Evolutionary conservation across 2,888 invertebrate species (phyloP), one percentile per base, ranked within the genome.

Genomic region (Sicus ferrugineus): DNA sequence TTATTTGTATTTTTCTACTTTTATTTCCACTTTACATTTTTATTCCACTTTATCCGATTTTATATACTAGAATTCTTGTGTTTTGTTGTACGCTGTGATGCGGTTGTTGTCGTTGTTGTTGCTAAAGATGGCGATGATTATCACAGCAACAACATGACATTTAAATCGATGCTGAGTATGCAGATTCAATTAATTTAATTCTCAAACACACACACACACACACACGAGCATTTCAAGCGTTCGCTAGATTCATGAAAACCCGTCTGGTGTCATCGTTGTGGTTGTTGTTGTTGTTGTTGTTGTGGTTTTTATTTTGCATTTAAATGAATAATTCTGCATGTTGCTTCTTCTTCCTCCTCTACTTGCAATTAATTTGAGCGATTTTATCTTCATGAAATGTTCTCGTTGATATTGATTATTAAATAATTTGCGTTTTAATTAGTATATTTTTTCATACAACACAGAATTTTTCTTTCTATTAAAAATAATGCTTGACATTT

Each of bases 61-160:
- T 46, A 46, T 46, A 16, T 3, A 16, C 3, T 16, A 19, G 19
- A 11, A n/a, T 46, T 9, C 14, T 11, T 5, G 6, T 9, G 3
- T 46, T n/a, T n/a, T n/a, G n/a, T 5, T 46, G 19, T 46, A 46
- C 46, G n/a, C 6, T 14, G 6, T 46, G 46, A 11, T 46, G 46
- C 42, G 34, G 21, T 21, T 54, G 9, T 11, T 54, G 28, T 23
- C 26, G 28, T 23, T 42, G 23, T 21, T 61, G 38, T 26, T 28
- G 34, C 21, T 19, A 61, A 59, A 42, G 19, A 26, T 61, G 61
- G 42, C 61, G 59, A 42, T 42, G 34, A 59, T 59, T 31, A 59
- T 31, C 31, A 30, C 58, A 59, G n/a, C 30, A 59, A 59, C 30
- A 59, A 59, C 56, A 59, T 59, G 58, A 34, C 30, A 59, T 59